These are phyloP conservation scores for Neostethus bicornis DNA, from an alignment of 2,797 vertebrate species.

Conservation along the genomic window DNA sequence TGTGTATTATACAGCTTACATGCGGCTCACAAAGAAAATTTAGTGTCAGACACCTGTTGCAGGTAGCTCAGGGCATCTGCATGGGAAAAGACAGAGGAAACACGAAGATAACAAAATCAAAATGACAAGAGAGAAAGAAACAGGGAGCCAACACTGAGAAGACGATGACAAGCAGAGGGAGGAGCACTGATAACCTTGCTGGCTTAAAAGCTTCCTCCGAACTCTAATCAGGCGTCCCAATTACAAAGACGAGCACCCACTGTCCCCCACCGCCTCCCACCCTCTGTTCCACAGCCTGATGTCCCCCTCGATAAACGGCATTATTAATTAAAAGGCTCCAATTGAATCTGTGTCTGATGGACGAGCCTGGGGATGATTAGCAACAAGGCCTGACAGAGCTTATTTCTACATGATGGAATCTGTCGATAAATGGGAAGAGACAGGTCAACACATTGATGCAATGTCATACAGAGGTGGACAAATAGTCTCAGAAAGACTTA, in stretches of 20 bases:
- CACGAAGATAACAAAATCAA: conserved; percentile 56
- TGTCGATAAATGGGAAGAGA: conserved; percentile 57
- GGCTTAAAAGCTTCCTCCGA: conserved; percentile 81
- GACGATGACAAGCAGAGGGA: conserved; percentile 77
- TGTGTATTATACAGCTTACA: neutral
- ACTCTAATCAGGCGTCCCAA: conserved; percentile 82
- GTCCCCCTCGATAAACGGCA: conserved; percentile 81
- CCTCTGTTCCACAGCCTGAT: conserved; percentile 69
- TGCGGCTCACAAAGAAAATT: conserved; percentile 21
- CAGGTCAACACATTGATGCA: conserved; percentile 55
- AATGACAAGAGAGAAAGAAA: conserved; percentile 52
- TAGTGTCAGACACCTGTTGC: conserved; percentile 54
- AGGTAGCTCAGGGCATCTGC: conserved; percentile 24
- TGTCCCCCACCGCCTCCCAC: conserved; percentile 43
- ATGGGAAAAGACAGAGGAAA: conserved; percentile 24
- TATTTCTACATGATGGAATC: conserved; percentile 70
- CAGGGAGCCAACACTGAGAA: conserved; percentile 55
- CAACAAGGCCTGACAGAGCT: conserved; percentile 67
- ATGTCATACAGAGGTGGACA: conserved; percentile 43
- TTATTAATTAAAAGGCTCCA: conserved; percentile 85
- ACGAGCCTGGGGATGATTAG: conserved; percentile 73
- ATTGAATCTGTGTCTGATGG: conserved; percentile 82
- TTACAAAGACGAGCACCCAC: conserved; percentile 77
- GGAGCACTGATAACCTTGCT: conserved; percentile 83
- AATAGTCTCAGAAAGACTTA: conserved; percentile 19